These are phyloP conservation scores for Leptodactylus fuscus DNA, from an alignment of 2,113 vertebrate species.

Conservation along the genomic window DNA sequence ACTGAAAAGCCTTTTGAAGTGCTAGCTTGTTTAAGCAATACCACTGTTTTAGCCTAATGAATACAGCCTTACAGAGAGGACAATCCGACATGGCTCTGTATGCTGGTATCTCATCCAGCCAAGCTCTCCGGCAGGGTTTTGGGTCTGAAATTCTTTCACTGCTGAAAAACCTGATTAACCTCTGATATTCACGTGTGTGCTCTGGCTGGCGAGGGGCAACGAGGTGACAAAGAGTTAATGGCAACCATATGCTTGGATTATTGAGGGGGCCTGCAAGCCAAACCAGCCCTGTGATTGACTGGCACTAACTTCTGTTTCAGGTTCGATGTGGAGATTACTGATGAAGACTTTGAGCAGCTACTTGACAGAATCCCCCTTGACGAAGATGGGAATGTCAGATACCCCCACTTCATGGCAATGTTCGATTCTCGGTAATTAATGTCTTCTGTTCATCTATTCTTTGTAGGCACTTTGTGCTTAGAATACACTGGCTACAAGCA, in stretches of 20 bases:
- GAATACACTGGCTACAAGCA: background rate
- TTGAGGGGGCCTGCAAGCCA: conserved; percentile 81
- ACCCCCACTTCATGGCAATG: conserved; percentile 66
- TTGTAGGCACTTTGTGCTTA: conserved; percentile 1
- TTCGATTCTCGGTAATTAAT: conserved; percentile 67
- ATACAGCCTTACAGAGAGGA: conserved; percentile 77
- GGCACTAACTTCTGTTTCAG: conserved; percentile 75
- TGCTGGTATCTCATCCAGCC: conserved; percentile 75
- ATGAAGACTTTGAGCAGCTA: conserved; percentile 86
- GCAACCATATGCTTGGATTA: conserved; percentile 89
- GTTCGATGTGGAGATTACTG: conserved; percentile 82
- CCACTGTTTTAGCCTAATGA: conserved; percentile 85
- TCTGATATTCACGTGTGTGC: conserved; percentile 85
- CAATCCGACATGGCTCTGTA: conserved; percentile 73
- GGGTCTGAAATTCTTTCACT: conserved; percentile 84
- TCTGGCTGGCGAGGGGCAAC: conserved; percentile 76
- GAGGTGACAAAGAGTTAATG: conserved; percentile 89
- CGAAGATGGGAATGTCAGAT: conserved; percentile 81
- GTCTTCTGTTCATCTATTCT: conserved; percentile 24
- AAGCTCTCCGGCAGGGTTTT: conserved; percentile 70
- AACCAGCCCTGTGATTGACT: conserved; percentile 78
- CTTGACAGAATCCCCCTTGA: conserved; percentile 82
- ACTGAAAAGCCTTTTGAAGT: conserved; percentile 80
- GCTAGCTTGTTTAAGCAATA: conserved; percentile 83
- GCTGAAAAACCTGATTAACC: conserved; percentile 92